Base-by-base conservation (phyloP, 2,113 vertebrate species). In the Delphinapterus leucas region DNA sequence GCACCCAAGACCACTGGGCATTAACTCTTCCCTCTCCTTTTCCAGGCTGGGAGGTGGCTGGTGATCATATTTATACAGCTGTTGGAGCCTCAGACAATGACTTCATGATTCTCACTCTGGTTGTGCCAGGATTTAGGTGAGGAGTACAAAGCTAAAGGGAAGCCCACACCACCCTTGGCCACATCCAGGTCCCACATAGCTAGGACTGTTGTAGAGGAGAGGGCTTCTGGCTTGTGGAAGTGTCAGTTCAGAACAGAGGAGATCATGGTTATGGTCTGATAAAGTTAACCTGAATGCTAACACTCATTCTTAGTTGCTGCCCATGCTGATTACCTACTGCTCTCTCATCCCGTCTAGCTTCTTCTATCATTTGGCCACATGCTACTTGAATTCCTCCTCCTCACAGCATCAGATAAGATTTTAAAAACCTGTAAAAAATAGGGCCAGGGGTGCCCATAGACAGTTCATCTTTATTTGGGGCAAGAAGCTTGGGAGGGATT, bases 21-120 rank as follows among this genome's bases (percentile, higher is more conserved):
- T 25, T 96, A 71, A 95, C 53, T 84, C 53, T 85, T 36, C 28
- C 38, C 33, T 93, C 33, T 97, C 86, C 21, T 97, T 80, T 74
- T 53, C 47, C 98, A 99, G 99, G 99, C 28, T 99, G 99, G 99
- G 99, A 99, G 98, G 99, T 99, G 95, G 99, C 99, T 0, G 99
- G 99, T 18, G 99, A 99, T 73, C 99, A 99, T 88, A 98, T 99
- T 96, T 99, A 99, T 97, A 99, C 99, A 0, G 99, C 98, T 0
- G 99, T 99, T 0, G 99, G 99, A 60, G 99, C 99, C 55, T 98
- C 99, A 41, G 99, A 99, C 98, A 99, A 99, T 0, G 99, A 99
- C 97, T 99, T 99, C 92, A 98, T 99, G 99, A 99, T 99, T 97
- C 99, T 99, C 67, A 99, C 98, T 0, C 98, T 99, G 97, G 98